Evolutionary conservation across 2,888 invertebrate species (phyloP).

Genomic region (Phengaris arion): DNA sequence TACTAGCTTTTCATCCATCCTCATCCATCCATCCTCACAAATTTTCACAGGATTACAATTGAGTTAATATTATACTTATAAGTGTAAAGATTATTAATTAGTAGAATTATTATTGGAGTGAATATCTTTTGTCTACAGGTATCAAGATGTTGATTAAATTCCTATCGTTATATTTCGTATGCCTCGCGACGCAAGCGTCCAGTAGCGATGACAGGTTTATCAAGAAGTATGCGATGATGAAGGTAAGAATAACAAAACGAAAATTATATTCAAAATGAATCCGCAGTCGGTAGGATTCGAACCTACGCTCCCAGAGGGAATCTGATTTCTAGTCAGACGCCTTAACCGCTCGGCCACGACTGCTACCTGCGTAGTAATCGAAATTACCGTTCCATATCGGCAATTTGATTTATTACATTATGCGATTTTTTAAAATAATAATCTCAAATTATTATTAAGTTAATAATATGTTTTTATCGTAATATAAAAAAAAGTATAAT

Average conservation of each 20-base stretch:
- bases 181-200: slow-evolving; percentile 61
- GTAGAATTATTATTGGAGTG: background rate
- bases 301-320: slow-evolving; percentile 95
- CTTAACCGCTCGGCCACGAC: slow-evolving; percentile 94
- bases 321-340: slow-evolving; percentile 94
- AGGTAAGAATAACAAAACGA: slow-evolving; percentile 62
- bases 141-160: slow-evolving; percentile 40
- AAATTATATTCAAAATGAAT: slow-evolving; percentile 45
- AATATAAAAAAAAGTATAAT: too few species aligned
- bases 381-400: slow-evolving; percentile 41
- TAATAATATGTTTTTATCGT: too few species aligned
- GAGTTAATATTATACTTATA: too few species aligned
- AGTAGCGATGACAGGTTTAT: slow-evolving; percentile 83
- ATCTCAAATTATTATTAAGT: background rate
- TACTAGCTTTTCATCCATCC: too few species aligned
- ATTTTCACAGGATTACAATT: too few species aligned
- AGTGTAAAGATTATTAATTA: too few species aligned
- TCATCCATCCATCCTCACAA: too few species aligned
- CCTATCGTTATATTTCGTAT: slow-evolving; percentile 45
- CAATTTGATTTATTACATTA: background rate
- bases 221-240: slow-evolving; percentile 86
- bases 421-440: background rate
- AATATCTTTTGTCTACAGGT: slow-evolving; percentile 33
- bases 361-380: slow-evolving; percentile 54
- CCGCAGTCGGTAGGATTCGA: slow-evolving; percentile 93